phyloP scores from a whole-genome alignment of 2,113 vertebrate genomes.

The Clarias magur region DNA sequence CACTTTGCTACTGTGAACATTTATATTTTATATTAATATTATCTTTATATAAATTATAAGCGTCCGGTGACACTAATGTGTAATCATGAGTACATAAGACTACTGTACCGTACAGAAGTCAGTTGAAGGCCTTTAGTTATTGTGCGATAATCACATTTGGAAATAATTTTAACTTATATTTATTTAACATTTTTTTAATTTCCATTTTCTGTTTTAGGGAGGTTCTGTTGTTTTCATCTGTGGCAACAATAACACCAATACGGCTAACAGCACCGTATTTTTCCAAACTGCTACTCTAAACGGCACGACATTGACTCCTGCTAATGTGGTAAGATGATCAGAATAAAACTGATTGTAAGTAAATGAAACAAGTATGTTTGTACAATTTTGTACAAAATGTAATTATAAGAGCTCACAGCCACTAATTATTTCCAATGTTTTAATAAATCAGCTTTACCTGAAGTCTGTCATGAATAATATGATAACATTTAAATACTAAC shows the following conservation, averaged over 20 bases:
- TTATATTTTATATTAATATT: too few relatives aligned
- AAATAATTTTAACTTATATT: neutral
- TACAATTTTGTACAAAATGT: neutral
- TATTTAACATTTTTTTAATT: neutral
- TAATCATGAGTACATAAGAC: neutral
- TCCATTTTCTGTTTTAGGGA: neutral
- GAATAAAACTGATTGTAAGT: neutral
- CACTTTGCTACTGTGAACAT: neutral
- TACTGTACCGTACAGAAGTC: too few relatives aligned
- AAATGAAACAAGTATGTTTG: neutral
- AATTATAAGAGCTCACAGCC: neutral
- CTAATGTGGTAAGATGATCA: neutral
- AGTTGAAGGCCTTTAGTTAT: neutral
- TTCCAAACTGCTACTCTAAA: neutral
- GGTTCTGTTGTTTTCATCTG: neutral
- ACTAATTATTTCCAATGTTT: neutral
- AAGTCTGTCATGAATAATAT: neutral
- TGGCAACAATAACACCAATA: neutral
- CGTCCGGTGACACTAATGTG: neutral
- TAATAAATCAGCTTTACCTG: neutral
- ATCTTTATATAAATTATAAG: neutral
- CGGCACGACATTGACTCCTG: neutral
- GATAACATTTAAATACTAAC: neutral
- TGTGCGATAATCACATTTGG: neutral
- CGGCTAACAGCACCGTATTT: neutral